These are phyloP conservation scores for Australoheros facetus DNA, from an alignment of 2,797 vertebrate genomes.

Conservation along the genomic window DNA sequence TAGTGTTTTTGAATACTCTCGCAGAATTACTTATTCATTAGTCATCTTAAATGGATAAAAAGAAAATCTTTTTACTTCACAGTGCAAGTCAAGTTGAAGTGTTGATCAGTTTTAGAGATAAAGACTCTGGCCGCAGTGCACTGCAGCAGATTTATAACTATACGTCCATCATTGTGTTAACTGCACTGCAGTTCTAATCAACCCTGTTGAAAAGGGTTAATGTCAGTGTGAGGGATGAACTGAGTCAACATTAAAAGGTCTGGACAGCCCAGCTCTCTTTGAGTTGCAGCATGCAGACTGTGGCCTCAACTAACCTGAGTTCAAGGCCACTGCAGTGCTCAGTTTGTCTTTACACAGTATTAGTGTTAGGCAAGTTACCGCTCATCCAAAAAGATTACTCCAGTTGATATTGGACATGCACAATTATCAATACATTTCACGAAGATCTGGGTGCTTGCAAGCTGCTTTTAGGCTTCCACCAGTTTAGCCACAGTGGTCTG, in stretches of 20 bases:
- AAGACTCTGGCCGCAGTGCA: not conserved
- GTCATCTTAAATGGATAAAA: not conserved
- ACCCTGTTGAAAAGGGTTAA: not conserved
- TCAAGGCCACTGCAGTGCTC: slow-evolving; percentile 43
- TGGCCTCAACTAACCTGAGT: slow-evolving; percentile 25
- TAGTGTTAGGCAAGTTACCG: not conserved
- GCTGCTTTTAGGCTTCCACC: slow-evolving; percentile 8
- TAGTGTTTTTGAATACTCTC: not conserved
- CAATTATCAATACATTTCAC: not conserved
- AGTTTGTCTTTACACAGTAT: not conserved
- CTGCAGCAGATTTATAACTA: not conserved
- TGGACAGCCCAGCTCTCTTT: slow-evolving; percentile 4
- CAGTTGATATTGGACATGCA: not conserved
- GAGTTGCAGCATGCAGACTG: slow-evolving; percentile 11
- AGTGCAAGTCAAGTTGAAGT: not conserved
- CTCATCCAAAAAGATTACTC: not conserved
- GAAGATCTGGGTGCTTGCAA: slow-evolving; percentile 2
- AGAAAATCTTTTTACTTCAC: not conserved
- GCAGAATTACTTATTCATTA: not conserved
- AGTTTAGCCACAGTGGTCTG: slow-evolving; percentile 11
- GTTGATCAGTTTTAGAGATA: no score
- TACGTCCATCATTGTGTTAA: not conserved
- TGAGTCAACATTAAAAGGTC: slow-evolving; percentile 23
- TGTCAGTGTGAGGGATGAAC: not conserved
- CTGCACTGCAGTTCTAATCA: not conserved